These are phyloP conservation scores for Sarcoramphus papa DNA, from an alignment of 2,797 vertebrate species.

Conservation along the genomic window DNA sequence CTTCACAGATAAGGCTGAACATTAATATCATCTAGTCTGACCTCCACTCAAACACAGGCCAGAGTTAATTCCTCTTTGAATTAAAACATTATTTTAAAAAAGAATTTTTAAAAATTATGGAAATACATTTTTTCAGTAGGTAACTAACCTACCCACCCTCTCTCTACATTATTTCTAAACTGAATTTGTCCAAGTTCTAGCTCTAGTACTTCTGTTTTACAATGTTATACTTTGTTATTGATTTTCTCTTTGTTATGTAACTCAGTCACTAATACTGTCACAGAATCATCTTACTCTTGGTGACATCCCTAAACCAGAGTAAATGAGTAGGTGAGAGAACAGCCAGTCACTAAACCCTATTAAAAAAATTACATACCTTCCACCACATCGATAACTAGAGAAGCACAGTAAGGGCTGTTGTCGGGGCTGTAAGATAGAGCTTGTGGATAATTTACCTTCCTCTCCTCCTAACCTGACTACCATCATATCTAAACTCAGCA, in stretches of 20 bases:
- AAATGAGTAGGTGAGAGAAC: background rate
- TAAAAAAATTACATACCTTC: background rate
- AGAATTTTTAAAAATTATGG: accelerated
- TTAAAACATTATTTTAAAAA: background rate
- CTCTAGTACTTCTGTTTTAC: background rate
- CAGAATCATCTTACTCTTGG: background rate
- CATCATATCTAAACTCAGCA: background rate
- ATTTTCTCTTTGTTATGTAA: background rate
- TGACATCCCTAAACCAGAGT: background rate
- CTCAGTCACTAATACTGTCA: background rate
- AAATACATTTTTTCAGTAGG: background rate
- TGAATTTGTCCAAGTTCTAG: background rate
- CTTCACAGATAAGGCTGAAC: background rate
- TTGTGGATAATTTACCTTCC: background rate
- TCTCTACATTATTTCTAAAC: background rate
- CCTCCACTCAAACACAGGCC: background rate
- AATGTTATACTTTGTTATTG: background rate
- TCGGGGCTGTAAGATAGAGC: background rate
- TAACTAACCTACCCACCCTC: background rate
- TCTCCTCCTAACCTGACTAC: background rate
- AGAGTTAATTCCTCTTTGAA: background rate
- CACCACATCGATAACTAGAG: background rate
- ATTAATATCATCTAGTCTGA: background rate
- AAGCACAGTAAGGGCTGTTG: background rate
- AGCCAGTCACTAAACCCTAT: background rate